Base-by-base conservation (phyloP, 2,797 vertebrate genomes). In the Falco biarmicus region DNA sequence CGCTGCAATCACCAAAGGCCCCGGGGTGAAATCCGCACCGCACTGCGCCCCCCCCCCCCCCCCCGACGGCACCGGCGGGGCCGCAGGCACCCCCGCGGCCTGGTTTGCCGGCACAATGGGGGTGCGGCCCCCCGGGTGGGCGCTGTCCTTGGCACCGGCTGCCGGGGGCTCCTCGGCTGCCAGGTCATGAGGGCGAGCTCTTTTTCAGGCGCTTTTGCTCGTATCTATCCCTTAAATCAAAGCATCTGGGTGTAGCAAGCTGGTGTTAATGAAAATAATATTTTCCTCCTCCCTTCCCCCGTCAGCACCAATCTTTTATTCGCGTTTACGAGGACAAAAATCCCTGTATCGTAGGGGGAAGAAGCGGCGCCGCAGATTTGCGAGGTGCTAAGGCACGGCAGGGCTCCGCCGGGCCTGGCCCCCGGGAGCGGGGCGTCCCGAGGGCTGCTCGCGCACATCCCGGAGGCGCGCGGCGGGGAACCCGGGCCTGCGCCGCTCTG, bases 31-130 rank as follows among this genome's bases (percentile, higher is more conserved):
- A 48, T 13, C 22, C 4, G 0, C 41, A 39, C 7, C 37, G 10
- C 37, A 37, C 37, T 10, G 37, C 37, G 10, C 4, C 1, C 5
- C 1, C 18, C 1, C 3, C 19, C 16, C 7, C 8, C 5, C 7
- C 6, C 7, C 4, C 13, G 6, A 3, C 3, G 18, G 32, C 4
- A 24, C 45, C 6, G 28, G 14, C 5, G 10, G 24, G 16, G n/a
- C 37, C 6, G 2, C 56, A 20, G 13, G 8, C 3, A 3, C 7
- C 32, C 54, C 50, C 3, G 12, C 18, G 11, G 56, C 24, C 39
- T 34, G 32, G 6, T n/a, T 34, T 28, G 39, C 50, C 24, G n/a
- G 63, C 18, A 54, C 68, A 68, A 32, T 41, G 17, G 6, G 11
- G 14, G 18, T 11, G 60, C 1, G 2, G 5, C 29, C 11, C 59